A percentile compares a stretch with the other conserved stretches of the same genome.
phyloP scores from a whole-genome alignment of 2,113 vertebrate genomes.

The Micronycteris hirsuta region DNA sequence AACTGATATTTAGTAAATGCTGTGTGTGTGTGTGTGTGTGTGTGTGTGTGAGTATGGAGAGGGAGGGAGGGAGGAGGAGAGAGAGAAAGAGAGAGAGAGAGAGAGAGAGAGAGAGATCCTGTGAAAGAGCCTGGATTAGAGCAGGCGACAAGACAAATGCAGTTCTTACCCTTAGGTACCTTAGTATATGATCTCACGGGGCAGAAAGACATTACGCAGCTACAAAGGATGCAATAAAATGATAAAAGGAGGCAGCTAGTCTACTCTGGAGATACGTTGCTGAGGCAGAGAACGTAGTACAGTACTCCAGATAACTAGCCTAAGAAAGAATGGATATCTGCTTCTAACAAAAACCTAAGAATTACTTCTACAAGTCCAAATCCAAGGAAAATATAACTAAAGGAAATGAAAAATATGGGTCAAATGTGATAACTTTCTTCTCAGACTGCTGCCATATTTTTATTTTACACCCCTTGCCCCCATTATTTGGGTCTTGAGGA shows the following conservation, averaged over 20 bases:
- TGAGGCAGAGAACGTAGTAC: background rate
- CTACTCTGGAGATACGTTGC: background rate
- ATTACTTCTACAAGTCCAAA: background rate
- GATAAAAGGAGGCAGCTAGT: background rate
- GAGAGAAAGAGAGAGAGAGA: background rate
- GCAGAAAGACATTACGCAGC: background rate
- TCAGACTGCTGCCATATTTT: background rate
- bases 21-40: background rate
- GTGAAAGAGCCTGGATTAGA: background rate
- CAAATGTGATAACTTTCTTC: background rate
- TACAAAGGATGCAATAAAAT: background rate
- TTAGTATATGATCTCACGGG: background rate
- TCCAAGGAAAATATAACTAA: background rate
- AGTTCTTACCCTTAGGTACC: background rate
- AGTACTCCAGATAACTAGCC: background rate
- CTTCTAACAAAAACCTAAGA: background rate
- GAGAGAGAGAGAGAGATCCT: background rate
- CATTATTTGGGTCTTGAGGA: background rate
- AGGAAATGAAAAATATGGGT: background rate
- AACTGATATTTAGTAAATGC: background rate
- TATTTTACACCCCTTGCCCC: background rate
- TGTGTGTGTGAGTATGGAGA: background rate
- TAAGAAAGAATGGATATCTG: background rate
- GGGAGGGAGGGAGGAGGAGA: no score
- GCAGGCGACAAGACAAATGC: background rate